These are phyloP conservation scores for Phasianus colchicus DNA, from an alignment of 2,113 vertebrate genomes.

Conservation along the genomic window DNA sequence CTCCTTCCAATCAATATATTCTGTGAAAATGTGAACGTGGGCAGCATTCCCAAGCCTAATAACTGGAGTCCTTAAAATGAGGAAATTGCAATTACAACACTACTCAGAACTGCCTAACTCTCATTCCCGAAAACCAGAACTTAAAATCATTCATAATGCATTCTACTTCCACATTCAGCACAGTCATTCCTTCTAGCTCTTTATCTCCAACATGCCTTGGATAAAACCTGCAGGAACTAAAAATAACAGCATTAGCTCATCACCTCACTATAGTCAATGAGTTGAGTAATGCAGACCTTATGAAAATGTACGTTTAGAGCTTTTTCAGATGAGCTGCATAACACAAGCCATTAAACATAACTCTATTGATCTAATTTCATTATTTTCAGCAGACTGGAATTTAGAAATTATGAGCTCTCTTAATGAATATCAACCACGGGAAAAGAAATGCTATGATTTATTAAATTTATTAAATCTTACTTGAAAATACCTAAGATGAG, in stretches of 20 bases:
- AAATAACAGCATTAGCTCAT: constrained; percentile 64
- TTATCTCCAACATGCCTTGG: constrained; percentile 25
- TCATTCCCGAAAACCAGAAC: constrained; percentile 35
- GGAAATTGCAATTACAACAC: background rate
- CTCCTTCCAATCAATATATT: background rate
- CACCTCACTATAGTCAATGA: constrained; percentile 66
- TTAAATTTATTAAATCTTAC: constrained; percentile 45
- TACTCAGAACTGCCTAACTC: background rate
- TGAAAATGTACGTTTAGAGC: constrained; percentile 51
- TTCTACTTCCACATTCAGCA: background rate
- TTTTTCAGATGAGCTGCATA: constrained; percentile 64
- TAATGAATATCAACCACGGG: constrained; percentile 17
- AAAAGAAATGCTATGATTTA: background rate
- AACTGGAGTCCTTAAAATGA: background rate
- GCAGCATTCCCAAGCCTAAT: background rate
- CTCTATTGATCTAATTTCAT: constrained; percentile 59
- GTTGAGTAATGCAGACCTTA: constrained; percentile 70
- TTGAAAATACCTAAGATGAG: constrained; percentile 23
- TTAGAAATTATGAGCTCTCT: constrained; percentile 50
- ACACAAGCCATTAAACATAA: constrained; percentile 71
- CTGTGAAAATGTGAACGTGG: background rate
- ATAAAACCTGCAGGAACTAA: constrained; percentile 48
- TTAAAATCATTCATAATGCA: constrained; percentile 26
- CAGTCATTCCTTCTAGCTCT: constrained; percentile 38
- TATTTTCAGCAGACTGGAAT: constrained; percentile 60